These are phyloP conservation scores for Ormyrus pomaceus DNA, from an alignment of 2,888 invertebrate species.

Conservation along the genomic window DNA sequence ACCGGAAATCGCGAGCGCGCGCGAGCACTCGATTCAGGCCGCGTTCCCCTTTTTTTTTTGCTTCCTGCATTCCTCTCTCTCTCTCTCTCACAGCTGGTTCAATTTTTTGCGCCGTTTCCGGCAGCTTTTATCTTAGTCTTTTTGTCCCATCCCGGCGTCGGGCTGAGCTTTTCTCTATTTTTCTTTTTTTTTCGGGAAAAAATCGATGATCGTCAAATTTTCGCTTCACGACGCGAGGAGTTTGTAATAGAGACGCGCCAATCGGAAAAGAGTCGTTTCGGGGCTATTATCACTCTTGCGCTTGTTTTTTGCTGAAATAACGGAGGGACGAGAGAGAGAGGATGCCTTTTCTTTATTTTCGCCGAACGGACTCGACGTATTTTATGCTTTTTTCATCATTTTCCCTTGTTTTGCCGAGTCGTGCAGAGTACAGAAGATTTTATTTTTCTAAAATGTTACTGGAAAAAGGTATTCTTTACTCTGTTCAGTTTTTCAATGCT, in stretches of 20 bases:
- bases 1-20: neutral
- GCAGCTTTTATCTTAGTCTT: too few species aligned
- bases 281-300: conserved; percentile 2
- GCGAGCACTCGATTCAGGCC: neutral
- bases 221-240: neutral
- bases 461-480: too few species aligned
- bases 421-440: too few species aligned
- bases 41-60: neutral
- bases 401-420: too few species aligned
- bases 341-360: neutral
- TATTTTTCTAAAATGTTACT: too few species aligned
- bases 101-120: too few species aligned
- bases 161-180: neutral
- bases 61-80: neutral
- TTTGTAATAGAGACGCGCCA: neutral
- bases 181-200: neutral
- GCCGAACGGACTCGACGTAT: neutral
- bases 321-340: neutral
- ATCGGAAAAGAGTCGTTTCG: neutral
- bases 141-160: neutral
- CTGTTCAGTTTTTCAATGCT: too few species aligned
- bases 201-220: conserved; percentile 26
- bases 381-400: neutral
- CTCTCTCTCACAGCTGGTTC: too few species aligned
- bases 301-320: neutral